phyloP scores from a whole-genome alignment of 2,888 invertebrate species.

The Callyntrura sp. region DNA sequence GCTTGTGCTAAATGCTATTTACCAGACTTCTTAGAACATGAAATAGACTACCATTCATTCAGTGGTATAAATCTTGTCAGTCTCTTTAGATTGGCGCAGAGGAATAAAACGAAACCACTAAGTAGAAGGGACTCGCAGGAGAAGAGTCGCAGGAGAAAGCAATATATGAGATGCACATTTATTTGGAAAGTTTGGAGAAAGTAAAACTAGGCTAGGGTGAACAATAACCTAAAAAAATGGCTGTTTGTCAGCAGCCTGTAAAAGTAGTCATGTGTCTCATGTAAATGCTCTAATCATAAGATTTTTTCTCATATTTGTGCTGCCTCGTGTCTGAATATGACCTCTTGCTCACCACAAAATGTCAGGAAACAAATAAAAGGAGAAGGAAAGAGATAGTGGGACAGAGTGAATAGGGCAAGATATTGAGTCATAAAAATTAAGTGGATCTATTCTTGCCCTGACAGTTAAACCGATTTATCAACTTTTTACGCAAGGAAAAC shows the following conservation, averaged over 20 bases:
- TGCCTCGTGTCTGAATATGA: background rate
- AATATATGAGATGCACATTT: background rate
- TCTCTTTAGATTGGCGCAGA: too few species aligned
- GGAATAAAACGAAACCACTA: too few species aligned
- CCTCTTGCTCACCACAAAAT: conserved; percentile 33
- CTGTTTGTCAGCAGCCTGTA: conserved; percentile 57
- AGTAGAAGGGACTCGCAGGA: too few species aligned
- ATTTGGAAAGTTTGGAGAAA: background rate
- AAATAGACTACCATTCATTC: too few species aligned
- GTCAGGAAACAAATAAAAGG: conserved; percentile 5
- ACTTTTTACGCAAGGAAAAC: conserved; percentile 33
- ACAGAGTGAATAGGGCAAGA: conserved; percentile 47
- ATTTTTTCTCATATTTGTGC: conserved; percentile 8
- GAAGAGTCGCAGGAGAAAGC: too few species aligned
- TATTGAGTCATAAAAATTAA: conserved; percentile 78
- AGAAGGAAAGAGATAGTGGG: conserved; percentile 10
- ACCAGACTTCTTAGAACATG: too few species aligned
- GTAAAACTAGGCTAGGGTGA: background rate
- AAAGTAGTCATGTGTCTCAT: conserved; percentile 55
- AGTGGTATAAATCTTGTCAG: too few species aligned
- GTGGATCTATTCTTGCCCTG: conserved; percentile 71
- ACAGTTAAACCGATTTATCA: conserved; percentile 75
- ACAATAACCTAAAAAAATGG: conserved; percentile 33
- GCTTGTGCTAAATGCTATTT: too few species aligned
- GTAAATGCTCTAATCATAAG: conserved; percentile 50